Base-by-base conservation (phyloP, 2,113 vertebrate species). In the Labrus mixtus region DNA sequence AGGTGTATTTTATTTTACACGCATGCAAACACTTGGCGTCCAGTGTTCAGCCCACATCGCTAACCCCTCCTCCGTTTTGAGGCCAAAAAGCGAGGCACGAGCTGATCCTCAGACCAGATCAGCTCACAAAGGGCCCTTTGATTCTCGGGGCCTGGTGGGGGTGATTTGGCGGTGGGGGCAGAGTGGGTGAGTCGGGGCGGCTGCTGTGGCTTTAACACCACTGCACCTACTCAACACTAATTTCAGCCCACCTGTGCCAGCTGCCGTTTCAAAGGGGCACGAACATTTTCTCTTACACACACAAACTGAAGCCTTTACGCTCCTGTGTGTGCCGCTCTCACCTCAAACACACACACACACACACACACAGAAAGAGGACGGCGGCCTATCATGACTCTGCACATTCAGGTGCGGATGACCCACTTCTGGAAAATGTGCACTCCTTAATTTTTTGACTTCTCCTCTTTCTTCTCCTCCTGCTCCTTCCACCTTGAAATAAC, bases 61-160 rank as follows among this genome's bases (percentile, higher is more conserved):
- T 22, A 33, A 69, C 46, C 45, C 58, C 33, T 67, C 17, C 54
- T 62, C 63, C 48, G 53, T 76, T 33, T 73, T 76, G 53, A 59
- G 43, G 46, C 68, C 6, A 64, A 56, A 79, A 72, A 69, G 63
- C 65, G 48, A 22, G 53, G 64, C 61, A 81, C 33, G 37, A 82
- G 84, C 77, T 74, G 74, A 82, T 78, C 60, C 70, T 79, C 29
- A 25, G 63, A 65, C 54, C 63, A 23, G 79, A 72, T 56, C 10
- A 0, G 48, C 75, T 81, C 71, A 91, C 90, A 90, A 91, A 92
- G 86, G 77, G 61, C 23, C 79, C 82, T 89, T 93, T 92, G 78
- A 91, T 84, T 91, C 82, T 74, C 29, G 22, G 66, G 56, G 74
- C 25, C 56, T 65, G 68, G 48, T 64, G 48, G 58, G 73, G 29